Base-by-base conservation (phyloP, 2,113 vertebrate species). In the Donacobius atricapilla region DNA sequence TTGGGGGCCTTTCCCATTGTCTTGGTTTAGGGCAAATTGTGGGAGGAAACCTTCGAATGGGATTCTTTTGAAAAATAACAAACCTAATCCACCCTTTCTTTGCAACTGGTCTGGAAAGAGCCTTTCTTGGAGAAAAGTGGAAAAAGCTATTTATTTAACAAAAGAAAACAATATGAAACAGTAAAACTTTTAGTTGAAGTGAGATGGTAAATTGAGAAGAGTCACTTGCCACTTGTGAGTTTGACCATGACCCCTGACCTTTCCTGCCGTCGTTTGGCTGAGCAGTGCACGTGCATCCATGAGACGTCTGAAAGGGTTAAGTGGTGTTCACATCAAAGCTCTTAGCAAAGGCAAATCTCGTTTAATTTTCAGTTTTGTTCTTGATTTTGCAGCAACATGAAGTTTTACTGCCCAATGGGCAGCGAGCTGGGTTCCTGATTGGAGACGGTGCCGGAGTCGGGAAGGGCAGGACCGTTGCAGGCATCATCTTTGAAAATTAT, bases 361-460 rank as follows among this genome's bases (percentile, higher is more conserved):
- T 40, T 70, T 86, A n/a, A 91, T 56, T 58, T 64, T 66, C 60
- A 15, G n/a, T 76, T 42, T 39, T 69, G 25, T 25, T 76, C 42
- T 39, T 28, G 42, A 9, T 76, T 81, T 89, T 69, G 7, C 97
- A 99, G 99, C 99, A 99, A 99, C 99, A 99, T 13, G 99, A 99
- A 96, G 98, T 99, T 89, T 97, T 99, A 66, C 98, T 99, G 45
- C 99, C 99, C 94, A 99, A 97, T 11, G 98, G 98, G 58, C 99
- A 99, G 96, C 98, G 99, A 28, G 99, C 99, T 0, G 99, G 99
- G 39, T 99, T 99, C 96, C 98, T 99, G 83, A 99, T 99, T 0
- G 99, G 99, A 16, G 99, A 99, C 1, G 99, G 99, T 7, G 99
- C 99, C 0, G 99, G 99, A 1, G 99, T 99, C 1, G 99, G 99